Evolutionary conservation across 2,797 vertebrate species (phyloP).

Genomic region (Cyclura pinguis): DNA sequence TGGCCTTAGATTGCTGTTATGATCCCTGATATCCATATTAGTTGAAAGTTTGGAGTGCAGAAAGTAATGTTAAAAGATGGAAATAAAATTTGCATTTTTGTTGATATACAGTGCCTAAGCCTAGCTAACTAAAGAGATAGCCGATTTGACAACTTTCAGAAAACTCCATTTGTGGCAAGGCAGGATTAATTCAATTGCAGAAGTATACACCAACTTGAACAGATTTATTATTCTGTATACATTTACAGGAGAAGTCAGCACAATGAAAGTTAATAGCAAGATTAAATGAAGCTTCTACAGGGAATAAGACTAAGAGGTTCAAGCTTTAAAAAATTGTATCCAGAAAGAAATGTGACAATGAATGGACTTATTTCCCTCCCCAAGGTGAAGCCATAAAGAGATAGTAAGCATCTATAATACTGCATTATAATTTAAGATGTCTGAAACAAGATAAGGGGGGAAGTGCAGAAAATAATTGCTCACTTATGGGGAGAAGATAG

Average conservation of each 20-base stretch:
- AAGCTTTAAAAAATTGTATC: background rate
- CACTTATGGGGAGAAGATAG: background rate
- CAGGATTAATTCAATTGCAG: background rate
- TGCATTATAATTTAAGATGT: background rate
- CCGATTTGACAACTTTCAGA: background rate
- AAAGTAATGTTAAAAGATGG: background rate
- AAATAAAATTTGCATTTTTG: background rate
- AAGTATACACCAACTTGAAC: background rate
- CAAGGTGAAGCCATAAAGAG: background rate
- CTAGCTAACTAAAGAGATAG: constrained; percentile 10
- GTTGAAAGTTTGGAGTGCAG: background rate
- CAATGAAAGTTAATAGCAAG: background rate
- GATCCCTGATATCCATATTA: background rate
- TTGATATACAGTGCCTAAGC: background rate
- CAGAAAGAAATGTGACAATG: background rate
- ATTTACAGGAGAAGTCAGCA: background rate
- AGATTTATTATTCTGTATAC: background rate
- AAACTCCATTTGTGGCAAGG: background rate
- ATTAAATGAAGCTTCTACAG: background rate
- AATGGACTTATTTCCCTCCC: background rate
- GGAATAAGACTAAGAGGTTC: background rate
- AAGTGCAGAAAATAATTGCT: background rate
- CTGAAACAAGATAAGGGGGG: background rate
- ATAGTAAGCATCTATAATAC: background rate
- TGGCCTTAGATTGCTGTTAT: constrained; percentile 8